Evolutionary conservation across 2,888 invertebrate genomes (phyloP).

Genomic region (Eristalinus aeneus): DNA sequence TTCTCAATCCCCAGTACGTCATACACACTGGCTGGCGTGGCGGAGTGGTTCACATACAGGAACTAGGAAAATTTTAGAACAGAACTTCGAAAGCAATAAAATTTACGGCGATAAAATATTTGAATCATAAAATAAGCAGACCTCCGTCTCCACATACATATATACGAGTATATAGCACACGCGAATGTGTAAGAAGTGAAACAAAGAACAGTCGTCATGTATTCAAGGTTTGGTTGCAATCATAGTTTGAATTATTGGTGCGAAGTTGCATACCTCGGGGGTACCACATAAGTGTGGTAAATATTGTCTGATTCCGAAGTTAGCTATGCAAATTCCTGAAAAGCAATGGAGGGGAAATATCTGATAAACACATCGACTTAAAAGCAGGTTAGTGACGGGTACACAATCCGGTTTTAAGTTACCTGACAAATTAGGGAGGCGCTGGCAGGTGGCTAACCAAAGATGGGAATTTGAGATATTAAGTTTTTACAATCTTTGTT

Average conservation of each 20-base stretch:
- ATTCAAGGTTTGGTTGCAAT: neutral
- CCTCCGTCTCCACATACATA: neutral
- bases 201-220: conserved; percentile 10
- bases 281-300: conserved; percentile 13
- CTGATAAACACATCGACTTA: conserved; percentile 22
- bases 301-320: neutral
- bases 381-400: neutral
- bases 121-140: neutral
- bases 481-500: conserved; percentile 6
- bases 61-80: neutral
- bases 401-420: conserved; percentile 30
- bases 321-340: conserved; percentile 35
- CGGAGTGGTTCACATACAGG: neutral
- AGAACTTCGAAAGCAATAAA: conserved; percentile 25
- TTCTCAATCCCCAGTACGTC: conserved; percentile 28
- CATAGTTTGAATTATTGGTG: conserved; percentile 51
- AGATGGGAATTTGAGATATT: conserved; percentile 34
- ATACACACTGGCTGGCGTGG: conserved; percentile 23
- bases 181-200: neutral
- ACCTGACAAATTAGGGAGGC: conserved; percentile 57
- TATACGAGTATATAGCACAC: neutral
- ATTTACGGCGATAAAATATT: conserved; percentile 1
- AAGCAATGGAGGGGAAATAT: conserved; percentile 16
- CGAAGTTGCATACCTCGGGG: conserved; percentile 47
- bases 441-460: conserved; percentile 48